Evolutionary conservation across 2,888 invertebrate genomes (phyloP).

Genomic region (Clostera curtula): DNA sequence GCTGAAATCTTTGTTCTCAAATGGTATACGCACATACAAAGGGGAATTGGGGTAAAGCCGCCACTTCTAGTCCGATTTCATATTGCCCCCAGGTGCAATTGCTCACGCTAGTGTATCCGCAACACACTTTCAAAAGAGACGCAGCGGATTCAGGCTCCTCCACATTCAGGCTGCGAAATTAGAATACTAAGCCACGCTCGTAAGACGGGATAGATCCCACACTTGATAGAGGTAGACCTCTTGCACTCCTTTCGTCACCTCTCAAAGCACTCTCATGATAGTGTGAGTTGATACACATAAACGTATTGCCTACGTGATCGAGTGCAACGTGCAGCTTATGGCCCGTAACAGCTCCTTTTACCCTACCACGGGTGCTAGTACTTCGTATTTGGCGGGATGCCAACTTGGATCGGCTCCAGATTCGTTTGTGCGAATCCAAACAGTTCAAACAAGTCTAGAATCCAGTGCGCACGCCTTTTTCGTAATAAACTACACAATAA

Average conservation of each 20-base stretch:
- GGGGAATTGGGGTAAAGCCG: slow-evolving; percentile 27
- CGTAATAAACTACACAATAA: slow-evolving; percentile 19
- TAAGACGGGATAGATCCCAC: no score
- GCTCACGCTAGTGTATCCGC: no score
- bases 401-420: slow-evolving; percentile 64
- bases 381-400: slow-evolving; percentile 74
- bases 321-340: slow-evolving; percentile 10
- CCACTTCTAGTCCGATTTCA: slow-evolving; percentile 6
- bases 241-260: no score
- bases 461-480: slow-evolving; percentile 38
- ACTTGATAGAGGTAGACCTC: no score
- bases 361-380: slow-evolving; percentile 36
- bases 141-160: no score
- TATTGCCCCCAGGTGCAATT: no score
- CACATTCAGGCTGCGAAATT: no score
- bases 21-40: slow-evolving; percentile 35
- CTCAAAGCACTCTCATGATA: no score
- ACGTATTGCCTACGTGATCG: slow-evolving; percentile 9
- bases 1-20: slow-evolving; percentile 40
- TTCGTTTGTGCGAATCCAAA: slow-evolving; percentile 26
- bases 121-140: no score
- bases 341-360: slow-evolving; percentile 14
- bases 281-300: no score
- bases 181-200: no score
- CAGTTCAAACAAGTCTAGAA: slow-evolving; percentile 47